phyloP scores from a whole-genome alignment of 2,797 vertebrate species.

The Poecilia velifera region DNA sequence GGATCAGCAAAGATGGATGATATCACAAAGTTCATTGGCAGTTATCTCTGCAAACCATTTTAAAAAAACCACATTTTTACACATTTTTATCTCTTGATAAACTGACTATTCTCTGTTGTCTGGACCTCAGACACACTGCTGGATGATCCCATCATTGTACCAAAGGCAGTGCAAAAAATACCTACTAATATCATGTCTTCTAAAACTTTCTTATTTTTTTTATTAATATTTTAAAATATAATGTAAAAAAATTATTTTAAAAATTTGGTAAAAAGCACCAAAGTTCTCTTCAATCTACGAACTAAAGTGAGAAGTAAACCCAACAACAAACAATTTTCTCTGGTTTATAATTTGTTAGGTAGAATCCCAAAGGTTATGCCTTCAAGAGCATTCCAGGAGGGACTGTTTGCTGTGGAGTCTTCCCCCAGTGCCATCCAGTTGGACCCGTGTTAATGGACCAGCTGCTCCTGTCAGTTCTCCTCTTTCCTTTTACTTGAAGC shows the following conservation, averaged over 20 bases:
- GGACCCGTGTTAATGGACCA: conserved; percentile 58
- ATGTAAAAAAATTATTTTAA: too few species aligned
- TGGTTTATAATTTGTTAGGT: conserved; percentile 46
- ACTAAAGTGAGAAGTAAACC: not conserved
- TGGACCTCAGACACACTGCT: not conserved
- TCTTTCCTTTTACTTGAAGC: conserved; percentile 62
- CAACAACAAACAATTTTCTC: conserved; percentile 1
- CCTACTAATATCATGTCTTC: not conserved
- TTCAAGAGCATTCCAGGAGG: conserved; percentile 48
- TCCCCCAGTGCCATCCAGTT: not conserved
- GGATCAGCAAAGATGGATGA: not conserved
- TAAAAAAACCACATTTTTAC: not conserved
- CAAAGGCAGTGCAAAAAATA: too few species aligned
- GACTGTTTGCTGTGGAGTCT: conserved; percentile 25
- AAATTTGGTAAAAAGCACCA: not conserved
- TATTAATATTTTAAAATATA: not conserved
- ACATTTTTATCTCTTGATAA: not conserved
- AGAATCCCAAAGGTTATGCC: conserved; percentile 39
- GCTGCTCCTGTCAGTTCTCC: conserved; percentile 77
- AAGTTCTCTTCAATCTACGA: not conserved
- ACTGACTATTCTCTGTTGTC: not conserved
- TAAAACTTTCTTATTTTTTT: not conserved
- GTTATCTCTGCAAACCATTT: not conserved
- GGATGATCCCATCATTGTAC: not conserved
- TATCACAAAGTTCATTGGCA: not conserved